Evolutionary conservation across 2,888 invertebrate genomes (phyloP).

Genomic region (Timema podura): DNA sequence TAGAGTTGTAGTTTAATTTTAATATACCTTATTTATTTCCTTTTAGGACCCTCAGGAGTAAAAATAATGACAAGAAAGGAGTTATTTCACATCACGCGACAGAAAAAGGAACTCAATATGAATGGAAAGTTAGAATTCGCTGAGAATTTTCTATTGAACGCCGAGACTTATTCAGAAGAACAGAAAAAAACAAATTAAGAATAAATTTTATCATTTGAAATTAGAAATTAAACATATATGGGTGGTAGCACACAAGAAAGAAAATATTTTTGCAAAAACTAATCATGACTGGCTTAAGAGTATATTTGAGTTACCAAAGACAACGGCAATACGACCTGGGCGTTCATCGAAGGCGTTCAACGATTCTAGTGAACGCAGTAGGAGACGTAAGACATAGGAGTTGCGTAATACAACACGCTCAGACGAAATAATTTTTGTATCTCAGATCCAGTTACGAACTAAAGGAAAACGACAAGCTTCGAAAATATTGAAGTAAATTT

Average conservation of each 20-base stretch:
- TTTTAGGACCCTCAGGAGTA: background rate
- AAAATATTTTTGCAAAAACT: background rate
- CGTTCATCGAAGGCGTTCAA: background rate
- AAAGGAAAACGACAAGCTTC: conserved; percentile 29
- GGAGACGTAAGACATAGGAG: background rate
- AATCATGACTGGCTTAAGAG: background rate
- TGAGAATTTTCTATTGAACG: background rate
- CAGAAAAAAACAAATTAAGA: background rate
- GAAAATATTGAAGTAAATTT: conserved; percentile 32
- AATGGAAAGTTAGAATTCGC: background rate
- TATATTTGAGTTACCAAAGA: background rate
- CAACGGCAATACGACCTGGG: background rate
- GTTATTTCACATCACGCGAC: background rate
- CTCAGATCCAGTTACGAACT: conserved; percentile 23
- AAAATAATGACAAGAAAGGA: background rate
- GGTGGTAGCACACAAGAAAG: background rate
- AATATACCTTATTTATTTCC: background rate
- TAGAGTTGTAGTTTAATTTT: too few species aligned
- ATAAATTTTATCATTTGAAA: conserved; percentile 1
- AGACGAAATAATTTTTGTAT: conserved; percentile 24
- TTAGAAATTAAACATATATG: conserved; percentile 9
- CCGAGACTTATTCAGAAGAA: background rate
- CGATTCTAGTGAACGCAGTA: background rate
- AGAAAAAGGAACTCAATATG: background rate
- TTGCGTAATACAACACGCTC: background rate